Base-by-base conservation (phyloP, 37 sponge, comb jelly and placozoan species). In the Ianthella basta region DNA sequence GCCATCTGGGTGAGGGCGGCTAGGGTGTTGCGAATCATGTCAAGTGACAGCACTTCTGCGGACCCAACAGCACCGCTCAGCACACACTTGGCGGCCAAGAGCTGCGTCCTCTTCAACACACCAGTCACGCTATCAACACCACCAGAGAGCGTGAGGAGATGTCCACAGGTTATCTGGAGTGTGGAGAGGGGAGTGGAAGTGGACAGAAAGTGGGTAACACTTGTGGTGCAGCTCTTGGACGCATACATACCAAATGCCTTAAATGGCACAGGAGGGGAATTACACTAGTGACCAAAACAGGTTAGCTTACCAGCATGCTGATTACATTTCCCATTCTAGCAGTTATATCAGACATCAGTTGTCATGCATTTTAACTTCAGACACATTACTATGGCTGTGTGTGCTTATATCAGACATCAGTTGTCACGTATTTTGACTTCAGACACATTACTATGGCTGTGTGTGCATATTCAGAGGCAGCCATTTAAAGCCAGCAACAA, bases 11-110 rank as follows among this genome's bases (percentile, higher is more conserved):
- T 87, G 59, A 95, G 91, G 5, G 95, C 89, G 35, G 83, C 73
- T 32, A 95, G 68, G 53, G 88, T 66, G 68, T 95, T 95, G 54
- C 82, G 89, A 54, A 89, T 66, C n/a, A 89, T 39, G 4, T 91
- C 95, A 69, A 87, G 44, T 5, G 95, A 95, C 19, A 95, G 84
- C 8, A 70, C 20, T 60, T 95, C 93, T 23, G 16, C 15, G 4
- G 25, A 30, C 14, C 15, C 23, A 4, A 79, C 59, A 53, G 20
- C 85, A 90, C 94, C 94, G 59, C 64, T 32, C 54, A 79, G 38
- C 13, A 90, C 56, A 38, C 68, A 78, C 85, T 88, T 90, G 1
- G 83, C 88, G 0, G 89, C 91, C 77, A 94, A 80, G 35, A 29
- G 37, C 86, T 94, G 91, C 16, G 94, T 72, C 3, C 65, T 78